Base-by-base conservation (phyloP, 2,888 invertebrate species). In the Meganola albula region DNA sequence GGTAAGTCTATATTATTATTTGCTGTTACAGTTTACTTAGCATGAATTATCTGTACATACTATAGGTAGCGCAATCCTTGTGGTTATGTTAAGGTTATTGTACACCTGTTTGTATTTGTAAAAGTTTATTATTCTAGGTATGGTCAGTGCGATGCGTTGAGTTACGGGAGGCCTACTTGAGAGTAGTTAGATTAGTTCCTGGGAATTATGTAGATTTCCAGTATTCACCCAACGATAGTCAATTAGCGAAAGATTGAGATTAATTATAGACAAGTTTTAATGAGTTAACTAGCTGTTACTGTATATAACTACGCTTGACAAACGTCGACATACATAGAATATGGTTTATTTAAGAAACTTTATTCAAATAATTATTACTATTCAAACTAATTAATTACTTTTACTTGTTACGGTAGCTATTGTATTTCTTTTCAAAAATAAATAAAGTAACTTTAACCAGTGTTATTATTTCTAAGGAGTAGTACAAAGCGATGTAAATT, bases 151-250 rank as follows among this genome's bases (percentile, higher is more conserved):
- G 70, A 62, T 47, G 62, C 53, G 54, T 52, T 53, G 56, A 44
- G 46, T 58, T 58, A 63, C 45, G 63, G 55, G 63, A 67, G 73
- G 75, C 76, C 78, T 80, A 73, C 65, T 64, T 52, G 61, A 58
- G 61, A 49, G 63, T 70, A 72, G 68, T 45, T 77, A 78, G 70
- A 57, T 68, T 76, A 80, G 76, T 75, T 63, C 60, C 73, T 76
- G 82, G 63, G 80, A 70, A 51, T 58, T 43, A 49, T 38, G 36
- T 47, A 44, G 16, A 47, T 71, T 75, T 79, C 75, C 83, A 74
- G 77, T 74, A 68, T 76, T 76, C 82, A 84, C 84, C 84, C 84
- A 85, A 85, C 84, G 84, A 85, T 85, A 85, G 84, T 85, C 84
- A 85, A 82, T 84, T 85, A 85, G 82, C 61, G 66, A 77, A 57